Evolutionary conservation across 2,797 vertebrate genomes (phyloP), one percentile per base, ranked within the genome.

Genomic region (Chloroceryle inda): DNA sequence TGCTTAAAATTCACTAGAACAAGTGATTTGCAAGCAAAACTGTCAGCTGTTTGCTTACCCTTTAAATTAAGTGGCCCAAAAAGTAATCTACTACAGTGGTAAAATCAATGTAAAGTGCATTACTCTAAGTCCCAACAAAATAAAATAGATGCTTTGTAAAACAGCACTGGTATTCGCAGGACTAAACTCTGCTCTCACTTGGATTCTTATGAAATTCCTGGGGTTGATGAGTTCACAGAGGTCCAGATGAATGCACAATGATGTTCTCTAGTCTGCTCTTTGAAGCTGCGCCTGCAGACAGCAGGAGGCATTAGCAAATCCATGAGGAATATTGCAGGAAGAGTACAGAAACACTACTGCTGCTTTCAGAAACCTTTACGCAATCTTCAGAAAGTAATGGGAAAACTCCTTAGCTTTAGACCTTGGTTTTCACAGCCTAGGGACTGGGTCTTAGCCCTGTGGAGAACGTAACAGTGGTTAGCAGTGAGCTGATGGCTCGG

Each of bases 21-120:
- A 84, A 96, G 73, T 71, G 91, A 96, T 97, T 97, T 97, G 97
- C 96, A 98, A 98, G 97, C 96, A 97, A 95, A 98, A 98, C 97
- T 94, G 78, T 96, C 98, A 97, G 96, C 97, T 97, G 96, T 98
- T 97, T 98, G 96, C 97, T 94, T 97, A 96, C 95, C 82, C 94
- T 97, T 94, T 92, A 89, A 97, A 94, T 96, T 92, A 96, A 97
- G 83, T 91, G 93, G 69, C 62, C 71, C 61, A 72, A 71, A 74
- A 94, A 93, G 88, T 96, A 94, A 96, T 96, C 92, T 92, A 94
- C 91, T 91, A 71, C 71, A 91, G 80, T 67, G 89, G 91, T 89
- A 89, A 97, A 96, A 97, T 96, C 94, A 89, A 96, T 97, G 89
- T 91, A 89, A 97, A 97, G 93, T 72, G 67, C 90, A 92, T 97